Evolutionary conservation across 2,113 vertebrate genomes (phyloP).

Genomic region (Tilapia sparmanii): DNA sequence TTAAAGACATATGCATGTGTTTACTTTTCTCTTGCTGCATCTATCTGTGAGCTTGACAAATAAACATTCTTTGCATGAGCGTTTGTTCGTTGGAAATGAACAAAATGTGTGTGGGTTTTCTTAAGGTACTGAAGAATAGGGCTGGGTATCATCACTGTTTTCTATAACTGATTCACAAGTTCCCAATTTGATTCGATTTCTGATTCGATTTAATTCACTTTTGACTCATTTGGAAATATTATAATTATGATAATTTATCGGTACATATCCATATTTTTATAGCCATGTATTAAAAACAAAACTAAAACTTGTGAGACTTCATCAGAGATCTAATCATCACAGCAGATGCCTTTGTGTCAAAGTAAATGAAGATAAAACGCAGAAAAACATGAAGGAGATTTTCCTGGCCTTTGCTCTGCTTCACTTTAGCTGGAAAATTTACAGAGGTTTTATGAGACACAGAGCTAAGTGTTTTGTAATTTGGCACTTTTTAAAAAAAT

Average conservation of each 20-base stretch:
- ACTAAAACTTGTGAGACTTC: neutral
- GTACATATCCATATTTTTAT: neutral
- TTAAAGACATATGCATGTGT: neutral
- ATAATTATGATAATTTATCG: rapidly evolving
- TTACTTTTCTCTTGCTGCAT: neutral
- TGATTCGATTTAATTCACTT: rapidly evolving
- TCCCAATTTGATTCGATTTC: neutral
- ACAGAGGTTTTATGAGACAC: neutral
- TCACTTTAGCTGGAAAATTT: no score
- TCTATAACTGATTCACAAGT: neutral
- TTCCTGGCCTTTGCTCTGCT: no score
- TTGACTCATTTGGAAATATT: neutral
- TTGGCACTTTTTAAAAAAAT: no score
- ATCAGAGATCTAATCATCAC: neutral
- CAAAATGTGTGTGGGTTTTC: neutral
- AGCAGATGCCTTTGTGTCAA: neutral
- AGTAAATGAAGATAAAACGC: rapidly evolving
- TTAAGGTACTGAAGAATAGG: no score
- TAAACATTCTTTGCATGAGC: neutral
- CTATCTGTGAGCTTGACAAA: neutral
- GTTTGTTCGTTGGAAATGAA: neutral
- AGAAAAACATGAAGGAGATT: neutral
- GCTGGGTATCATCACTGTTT: neutral
- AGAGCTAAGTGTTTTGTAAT: neutral
- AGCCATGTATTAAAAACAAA: neutral